Percentiles rank a stretch among this genome's conserved stretches.
Evolutionary conservation across 1,140 invertebrate genomes (phyloP).

Genomic region (Meloidogyne exigua): DNA sequence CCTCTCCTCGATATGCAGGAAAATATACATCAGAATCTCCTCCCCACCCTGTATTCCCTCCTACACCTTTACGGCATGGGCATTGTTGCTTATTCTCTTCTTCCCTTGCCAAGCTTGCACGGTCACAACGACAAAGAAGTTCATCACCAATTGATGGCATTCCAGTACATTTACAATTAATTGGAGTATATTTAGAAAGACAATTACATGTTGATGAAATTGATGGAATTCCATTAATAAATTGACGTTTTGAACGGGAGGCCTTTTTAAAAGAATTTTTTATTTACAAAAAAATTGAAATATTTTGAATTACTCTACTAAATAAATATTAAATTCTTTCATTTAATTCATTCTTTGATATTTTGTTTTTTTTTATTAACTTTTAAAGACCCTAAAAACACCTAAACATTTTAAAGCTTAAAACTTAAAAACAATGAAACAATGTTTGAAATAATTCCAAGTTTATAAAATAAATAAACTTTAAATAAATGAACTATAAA

Average conservation of each 20-base stretch:
- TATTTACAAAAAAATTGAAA: too few relatives aligned
- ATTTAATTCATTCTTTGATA: too few relatives aligned
- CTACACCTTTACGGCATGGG: not conserved
- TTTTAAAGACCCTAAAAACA: too few relatives aligned
- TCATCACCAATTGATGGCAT: constrained; percentile 6
- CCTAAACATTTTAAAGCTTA: too few relatives aligned
- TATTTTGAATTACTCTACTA: too few relatives aligned
- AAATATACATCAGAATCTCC: not conserved
- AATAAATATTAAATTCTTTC: too few relatives aligned
- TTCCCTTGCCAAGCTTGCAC: not conserved
- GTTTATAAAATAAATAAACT: too few relatives aligned
- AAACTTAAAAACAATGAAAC: too few relatives aligned
- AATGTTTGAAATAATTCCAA: too few relatives aligned
- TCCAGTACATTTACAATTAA: constrained; percentile 23
- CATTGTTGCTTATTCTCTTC: constrained; percentile 6
- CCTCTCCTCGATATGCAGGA: not conserved
- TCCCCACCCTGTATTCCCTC: not conserved
- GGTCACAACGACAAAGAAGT: constrained; percentile 24
- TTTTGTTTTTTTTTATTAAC: too few relatives aligned
- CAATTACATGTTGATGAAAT: constrained; percentile 13
- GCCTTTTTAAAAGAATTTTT: not conserved
- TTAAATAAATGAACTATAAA: too few relatives aligned
- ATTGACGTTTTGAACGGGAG: constrained; percentile 16
- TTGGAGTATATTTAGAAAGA: constrained; percentile 22
- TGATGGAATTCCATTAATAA: not conserved